Base-by-base conservation (phyloP, 2,797 vertebrate genomes). In the Scyliorhinus canicula region DNA sequence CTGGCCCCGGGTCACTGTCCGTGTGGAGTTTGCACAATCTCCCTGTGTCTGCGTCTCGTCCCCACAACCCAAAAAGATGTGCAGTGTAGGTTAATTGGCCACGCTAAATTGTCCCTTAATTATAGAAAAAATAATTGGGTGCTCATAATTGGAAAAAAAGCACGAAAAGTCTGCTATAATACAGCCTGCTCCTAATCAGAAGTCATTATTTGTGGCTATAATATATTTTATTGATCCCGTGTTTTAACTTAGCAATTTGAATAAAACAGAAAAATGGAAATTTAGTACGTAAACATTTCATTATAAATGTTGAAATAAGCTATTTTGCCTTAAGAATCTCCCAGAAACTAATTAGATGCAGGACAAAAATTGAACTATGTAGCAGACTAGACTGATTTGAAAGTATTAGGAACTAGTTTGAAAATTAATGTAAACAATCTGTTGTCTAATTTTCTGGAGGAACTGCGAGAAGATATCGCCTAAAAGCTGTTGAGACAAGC, bases 401-500 rank as follows among this genome's bases (percentile, higher is more conserved):
- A n/a, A 82, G 7, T 47, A 82, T 82, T 82, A 47, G 21, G 6
- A 21, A 82, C 21, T 21, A 9, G 21, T 24, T 47, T 82, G 14
- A 50, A 93, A 67, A 35, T 47, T 47, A 26, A 93, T 52, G 65
- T 71, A 93, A 93, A 71, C 12, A 94, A 71, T 94, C 47, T 94
- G 11, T 93, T 60, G 47, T 82, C 67, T 14, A 67, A 69, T 95
- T 8, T 40, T 40, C 57, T 50, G 67, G 79, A 99, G 99, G 98
- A 95, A 98, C 98, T 0, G 97, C 97, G 0, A 98, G 98, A 95
- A 97, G 98, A 82, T 98, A 98, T 95, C 97, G 98, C 95, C 97
- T 98, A 96, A 99, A 99, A 97, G 99, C 99, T 0, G 96, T 98
- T 95, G 99, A 99, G 97, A 99, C 99, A 93, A 99, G 99, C 96